phyloP scores from a whole-genome alignment of 1,140 invertebrate species.

The Drosophila seguyi region DNA sequence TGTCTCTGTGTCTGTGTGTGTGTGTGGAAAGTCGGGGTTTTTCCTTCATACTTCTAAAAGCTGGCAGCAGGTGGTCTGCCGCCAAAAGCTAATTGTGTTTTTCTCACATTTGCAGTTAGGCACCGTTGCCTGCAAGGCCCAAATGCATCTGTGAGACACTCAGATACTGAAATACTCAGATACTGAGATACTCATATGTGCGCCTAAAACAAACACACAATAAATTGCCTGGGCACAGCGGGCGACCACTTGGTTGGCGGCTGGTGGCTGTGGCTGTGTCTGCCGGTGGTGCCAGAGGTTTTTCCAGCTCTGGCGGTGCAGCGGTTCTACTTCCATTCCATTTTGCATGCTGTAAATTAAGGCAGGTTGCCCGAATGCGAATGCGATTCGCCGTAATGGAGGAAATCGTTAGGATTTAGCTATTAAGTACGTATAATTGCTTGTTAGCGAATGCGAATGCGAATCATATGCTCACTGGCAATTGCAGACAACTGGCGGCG shows the following conservation, averaged over 20 bases:
- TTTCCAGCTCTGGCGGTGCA: slow-evolving; percentile 8
- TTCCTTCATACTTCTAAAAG: slow-evolving; percentile 51
- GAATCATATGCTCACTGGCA: slow-evolving; percentile 38
- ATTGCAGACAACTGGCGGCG: slow-evolving; percentile 16
- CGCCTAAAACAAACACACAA: slow-evolving; percentile 81
- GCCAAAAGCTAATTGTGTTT: slow-evolving; percentile 83
- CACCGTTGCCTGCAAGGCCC: slow-evolving; percentile 33
- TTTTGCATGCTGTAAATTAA: slow-evolving; percentile 82
- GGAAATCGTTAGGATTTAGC: slow-evolving; percentile 72
- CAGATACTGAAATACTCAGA: slow-evolving; percentile 43
- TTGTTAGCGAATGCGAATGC: slow-evolving; percentile 47
- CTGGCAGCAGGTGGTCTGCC: slow-evolving; percentile 77
- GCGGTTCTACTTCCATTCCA: slow-evolving; percentile 70
- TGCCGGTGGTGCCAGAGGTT: slow-evolving; percentile 28
- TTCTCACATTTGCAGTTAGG: slow-evolving; percentile 82
- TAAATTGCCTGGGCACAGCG: slow-evolving; percentile 79
- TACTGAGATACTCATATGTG: slow-evolving; percentile 61
- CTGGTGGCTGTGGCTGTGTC: slow-evolving; percentile 33
- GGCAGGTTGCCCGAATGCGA: slow-evolving; percentile 64
- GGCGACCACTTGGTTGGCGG: slow-evolving; percentile 39
- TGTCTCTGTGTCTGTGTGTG: neutral
- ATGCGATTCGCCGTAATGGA: slow-evolving; percentile 57
- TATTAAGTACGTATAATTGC: slow-evolving; percentile 74
- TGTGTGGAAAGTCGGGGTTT: slow-evolving; percentile 63
- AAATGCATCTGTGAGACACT: slow-evolving; percentile 61